Base-by-base conservation (phyloP, 2,888 invertebrate species). In the Scrobipalpa atriplicella region DNA sequence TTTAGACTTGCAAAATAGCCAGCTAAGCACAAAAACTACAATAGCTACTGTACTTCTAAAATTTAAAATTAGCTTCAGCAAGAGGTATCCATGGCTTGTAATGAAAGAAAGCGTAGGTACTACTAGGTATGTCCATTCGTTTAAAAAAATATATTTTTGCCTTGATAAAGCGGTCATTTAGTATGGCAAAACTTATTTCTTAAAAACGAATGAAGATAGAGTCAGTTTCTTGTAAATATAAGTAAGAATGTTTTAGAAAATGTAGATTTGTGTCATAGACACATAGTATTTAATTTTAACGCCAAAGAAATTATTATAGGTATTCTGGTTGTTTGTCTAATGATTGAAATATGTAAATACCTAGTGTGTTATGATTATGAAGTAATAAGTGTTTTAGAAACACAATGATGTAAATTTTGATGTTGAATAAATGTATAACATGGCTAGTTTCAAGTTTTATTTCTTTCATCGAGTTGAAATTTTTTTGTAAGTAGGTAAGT, bases 381-480 rank as follows among this genome's bases (percentile, higher is more conserved):
- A 47, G n/a, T n/a, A n/a, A 11, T 62, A 52, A 63, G 29, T 39
- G 56, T 63, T 58, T 11, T 2, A 60, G 21, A 54, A 66, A 47
- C 13, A n/a, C 7, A 43, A 56, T 62, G 66, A 56, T 63, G 62
- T 66, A 63, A 51, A 66, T 62, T 52, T 66, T 63, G 56, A 63
- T 63, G 56, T 66, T 66, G n/a, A 29, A 66, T 66, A 18, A 43
- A 66, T 63, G 16, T 47, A 16, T 16, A 47, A 16, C n/a, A 47
- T 3, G n/a, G 47, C 16, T 7, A 47, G 3, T 47, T 47, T 47
- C 47, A 16, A 6, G 47, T 47, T 47, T 47, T 13, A 13, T 43
- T 43, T 41, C 41, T 1, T 2, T 13, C 13, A 11, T 43, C 3
- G 11, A 13, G 13, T 43, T 43, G 11, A 13, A 13, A 13, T 11